Conservation (phyloP, 2,797 vertebrate species). For the Alfaro cultratus region DNA sequence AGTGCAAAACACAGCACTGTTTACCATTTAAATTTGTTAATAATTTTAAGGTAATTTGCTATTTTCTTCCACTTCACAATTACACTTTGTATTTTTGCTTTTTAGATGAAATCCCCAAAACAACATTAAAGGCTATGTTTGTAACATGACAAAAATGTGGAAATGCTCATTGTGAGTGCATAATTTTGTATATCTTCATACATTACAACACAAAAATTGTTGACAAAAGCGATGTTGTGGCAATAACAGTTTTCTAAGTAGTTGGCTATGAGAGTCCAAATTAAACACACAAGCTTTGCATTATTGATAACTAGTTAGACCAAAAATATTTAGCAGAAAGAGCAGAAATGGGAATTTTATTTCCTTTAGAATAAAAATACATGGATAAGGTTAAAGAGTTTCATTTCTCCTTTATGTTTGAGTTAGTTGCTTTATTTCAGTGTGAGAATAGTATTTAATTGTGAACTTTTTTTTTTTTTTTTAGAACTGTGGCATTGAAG, state of each 20-base stretch:
- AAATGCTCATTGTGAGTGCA: no score
- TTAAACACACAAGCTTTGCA: neutral
- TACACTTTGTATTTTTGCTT: neutral
- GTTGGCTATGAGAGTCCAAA: neutral
- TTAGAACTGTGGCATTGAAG: neutral
- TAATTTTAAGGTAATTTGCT: neutral
- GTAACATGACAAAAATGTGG: neutral
- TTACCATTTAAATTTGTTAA: neutral
- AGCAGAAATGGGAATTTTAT: neutral
- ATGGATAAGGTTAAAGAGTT: neutral
- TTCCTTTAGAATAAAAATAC: neutral
- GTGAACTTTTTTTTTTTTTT: neutral
- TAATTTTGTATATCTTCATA: neutral
- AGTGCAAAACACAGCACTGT: neutral
- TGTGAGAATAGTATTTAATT: neutral
- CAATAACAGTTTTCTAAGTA: neutral
- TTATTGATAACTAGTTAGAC: neutral
- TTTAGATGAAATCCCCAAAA: neutral
- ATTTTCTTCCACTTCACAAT: neutral
- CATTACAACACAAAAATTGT: neutral
- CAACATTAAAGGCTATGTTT: neutral
- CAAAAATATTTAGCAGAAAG: neutral
- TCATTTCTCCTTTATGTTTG: neutral
- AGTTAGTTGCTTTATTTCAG: neutral
- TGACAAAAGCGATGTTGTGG: neutral